Conservation (phyloP, 92 coral and sea anemone genomes). For the Phenganax subtilis region DNA sequence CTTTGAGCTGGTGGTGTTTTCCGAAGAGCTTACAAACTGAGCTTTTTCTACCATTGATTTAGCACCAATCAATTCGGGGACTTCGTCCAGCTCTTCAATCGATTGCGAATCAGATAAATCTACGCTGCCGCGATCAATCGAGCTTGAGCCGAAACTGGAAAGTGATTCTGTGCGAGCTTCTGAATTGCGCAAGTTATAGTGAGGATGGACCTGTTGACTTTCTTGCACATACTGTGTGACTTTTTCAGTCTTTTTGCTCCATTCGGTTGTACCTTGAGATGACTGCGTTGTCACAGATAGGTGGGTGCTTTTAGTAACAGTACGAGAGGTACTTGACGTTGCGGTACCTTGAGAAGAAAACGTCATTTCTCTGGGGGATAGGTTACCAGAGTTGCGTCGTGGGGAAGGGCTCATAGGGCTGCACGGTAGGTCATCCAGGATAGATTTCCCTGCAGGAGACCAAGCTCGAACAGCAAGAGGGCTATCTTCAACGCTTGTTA, state of each 20-base stretch:
- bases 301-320: conserved; percentile 4
- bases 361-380: conserved; percentile 3
- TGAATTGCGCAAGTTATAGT: neutral
- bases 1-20: conserved; percentile 35
- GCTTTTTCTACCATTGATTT: neutral
- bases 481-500: conserved; percentile 40
- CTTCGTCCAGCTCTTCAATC: conserved; percentile 24
- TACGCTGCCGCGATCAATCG: conserved; percentile 15
- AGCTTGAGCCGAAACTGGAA: conserved; percentile 34
- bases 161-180: conserved; percentile 10
- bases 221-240: conserved; percentile 10
- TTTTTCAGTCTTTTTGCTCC: conserved; percentile 34
- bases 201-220: conserved; percentile 30
- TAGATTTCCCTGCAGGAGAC: conserved; percentile 17
- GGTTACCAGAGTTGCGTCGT: neutral
- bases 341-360: neutral
- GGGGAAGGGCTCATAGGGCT: conserved; percentile 35
- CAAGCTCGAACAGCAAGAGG: conserved; percentile 36
- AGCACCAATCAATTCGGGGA: neutral
- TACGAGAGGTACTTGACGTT: neutral
- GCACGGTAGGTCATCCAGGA: conserved; percentile 4
- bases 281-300: neutral
- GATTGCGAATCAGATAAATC: conserved; percentile 36
- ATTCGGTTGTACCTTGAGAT: conserved; percentile 1
- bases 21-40: conserved; percentile 28